A percentile compares a stretch with the other conserved stretches of the same genome.
These are phyloP conservation scores for Papilio helenus DNA, from an alignment of 1,140 invertebrate genomes.

Conservation along the genomic window DNA sequence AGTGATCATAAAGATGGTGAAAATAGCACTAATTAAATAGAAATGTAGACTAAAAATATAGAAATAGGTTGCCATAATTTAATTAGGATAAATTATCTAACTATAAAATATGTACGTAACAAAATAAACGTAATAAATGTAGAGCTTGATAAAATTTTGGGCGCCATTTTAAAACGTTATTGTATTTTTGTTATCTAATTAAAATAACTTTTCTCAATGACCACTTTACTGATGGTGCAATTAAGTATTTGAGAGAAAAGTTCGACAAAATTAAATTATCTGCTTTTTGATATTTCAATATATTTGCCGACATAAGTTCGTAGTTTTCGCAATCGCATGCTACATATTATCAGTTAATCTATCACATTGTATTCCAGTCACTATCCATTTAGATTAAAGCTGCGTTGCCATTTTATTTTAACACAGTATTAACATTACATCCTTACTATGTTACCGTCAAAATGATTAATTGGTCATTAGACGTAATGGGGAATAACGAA, in stretches of 20 bases:
- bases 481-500: neutral
- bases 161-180: too few species aligned
- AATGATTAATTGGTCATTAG: conserved; percentile 2
- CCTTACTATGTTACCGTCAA: neutral
- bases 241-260: too few species aligned
- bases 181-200: too few species aligned
- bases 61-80: too few species aligned
- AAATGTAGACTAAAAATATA: neutral
- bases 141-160: too few species aligned
- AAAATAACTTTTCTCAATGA: too few species aligned
- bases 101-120: too few species aligned
- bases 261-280: neutral
- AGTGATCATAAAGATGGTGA: neutral
- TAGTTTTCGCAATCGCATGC: conserved; percentile 3
- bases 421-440: conserved; percentile 46
- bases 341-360: conserved; percentile 49
- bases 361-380: conserved; percentile 54
- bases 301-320: conserved; percentile 36
- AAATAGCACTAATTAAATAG: neutral
- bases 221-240: too few species aligned
- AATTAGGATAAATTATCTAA: too few species aligned
- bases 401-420: conserved; percentile 50
- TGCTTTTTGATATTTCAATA: neutral
- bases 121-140: too few species aligned
- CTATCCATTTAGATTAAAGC: conserved; percentile 56